Evolutionary conservation across 2,113 vertebrate species (phyloP).

Genomic region (Australoheros scitulus): DNA sequence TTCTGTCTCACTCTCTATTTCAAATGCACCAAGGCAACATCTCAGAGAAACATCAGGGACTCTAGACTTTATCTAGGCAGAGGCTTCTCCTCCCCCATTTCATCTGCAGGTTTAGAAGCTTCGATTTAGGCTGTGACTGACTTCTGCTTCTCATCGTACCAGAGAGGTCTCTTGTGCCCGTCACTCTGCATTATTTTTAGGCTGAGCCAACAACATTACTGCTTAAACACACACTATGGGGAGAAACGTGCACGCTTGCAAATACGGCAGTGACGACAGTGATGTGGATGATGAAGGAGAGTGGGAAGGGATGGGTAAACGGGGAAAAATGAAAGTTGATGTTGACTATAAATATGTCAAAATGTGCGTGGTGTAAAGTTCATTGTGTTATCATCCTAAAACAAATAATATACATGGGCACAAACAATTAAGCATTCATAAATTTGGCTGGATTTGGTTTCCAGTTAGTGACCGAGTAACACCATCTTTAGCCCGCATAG

Average conservation of each 20-base stretch:
- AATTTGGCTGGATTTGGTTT: background rate
- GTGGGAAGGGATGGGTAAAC: background rate
- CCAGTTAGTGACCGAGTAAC: background rate
- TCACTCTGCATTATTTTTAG: conserved; percentile 42
- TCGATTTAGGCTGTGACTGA: conserved; percentile 25
- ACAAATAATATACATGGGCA: background rate
- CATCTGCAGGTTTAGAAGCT: conserved; percentile 46
- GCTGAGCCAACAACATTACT: conserved; percentile 11
- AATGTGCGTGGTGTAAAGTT: background rate
- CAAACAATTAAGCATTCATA: background rate
- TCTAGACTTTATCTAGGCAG: conserved; percentile 6
- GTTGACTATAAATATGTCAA: background rate
- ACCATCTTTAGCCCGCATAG: background rate
- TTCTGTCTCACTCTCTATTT: background rate
- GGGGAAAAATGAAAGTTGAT: background rate
- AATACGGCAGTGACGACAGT: conserved; percentile 1
- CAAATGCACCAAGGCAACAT: conserved; percentile 1
- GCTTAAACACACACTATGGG: conserved; percentile 1
- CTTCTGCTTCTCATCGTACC: conserved; percentile 39
- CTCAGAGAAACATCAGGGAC: conserved; percentile 21
- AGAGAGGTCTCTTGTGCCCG: conserved; percentile 30
- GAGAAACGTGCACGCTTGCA: background rate
- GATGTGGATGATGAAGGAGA: background rate
- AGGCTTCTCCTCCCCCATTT: conserved; percentile 24
- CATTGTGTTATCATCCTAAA: background rate